phyloP scores from a whole-genome alignment of 1,140 invertebrate species.

The Coelopa frigida region DNA sequence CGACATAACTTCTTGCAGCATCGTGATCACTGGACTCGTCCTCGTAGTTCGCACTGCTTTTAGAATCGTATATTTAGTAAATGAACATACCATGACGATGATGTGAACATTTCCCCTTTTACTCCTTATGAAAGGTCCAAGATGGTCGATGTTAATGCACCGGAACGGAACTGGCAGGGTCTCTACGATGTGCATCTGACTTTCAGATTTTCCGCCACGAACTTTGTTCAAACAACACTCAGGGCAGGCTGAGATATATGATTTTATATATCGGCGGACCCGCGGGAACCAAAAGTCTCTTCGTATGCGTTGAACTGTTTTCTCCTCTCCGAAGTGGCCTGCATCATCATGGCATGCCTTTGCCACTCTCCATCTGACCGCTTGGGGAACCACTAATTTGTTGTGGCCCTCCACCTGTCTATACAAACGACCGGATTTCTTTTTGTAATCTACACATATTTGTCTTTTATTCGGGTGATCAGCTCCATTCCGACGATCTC shows the following conservation, averaged over 20 bases:
- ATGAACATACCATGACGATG: constrained; percentile 19
- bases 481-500: neutral
- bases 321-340: constrained; percentile 7
- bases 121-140: constrained; percentile 22
- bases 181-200: neutral
- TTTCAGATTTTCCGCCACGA: constrained; percentile 3
- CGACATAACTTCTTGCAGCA: neutral
- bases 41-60: constrained; percentile 19
- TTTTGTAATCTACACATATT: too few species aligned
- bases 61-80: constrained; percentile 20
- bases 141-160: constrained; percentile 18
- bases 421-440: neutral
- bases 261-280: constrained; percentile 15
- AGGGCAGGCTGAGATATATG: constrained; percentile 24
- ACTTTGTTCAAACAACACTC: constrained; percentile 14
- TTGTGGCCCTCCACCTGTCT: neutral
- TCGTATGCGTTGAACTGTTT: constrained; percentile 14
- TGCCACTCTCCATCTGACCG: constrained; percentile 4
- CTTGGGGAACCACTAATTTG: constrained; percentile 6
- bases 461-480: neutral
- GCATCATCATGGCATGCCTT: constrained; percentile 8
- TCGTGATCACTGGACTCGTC: constrained; percentile 10
- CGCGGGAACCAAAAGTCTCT: constrained; percentile 24
- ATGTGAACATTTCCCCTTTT: constrained; percentile 18
- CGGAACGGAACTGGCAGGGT: constrained; percentile 13